A percentile compares a stretch with the other conserved stretches of the same genome.
Evolutionary conservation across 92 coral and sea anemone genomes (phyloP).

Genomic region (Zoanthus sociatus): DNA sequence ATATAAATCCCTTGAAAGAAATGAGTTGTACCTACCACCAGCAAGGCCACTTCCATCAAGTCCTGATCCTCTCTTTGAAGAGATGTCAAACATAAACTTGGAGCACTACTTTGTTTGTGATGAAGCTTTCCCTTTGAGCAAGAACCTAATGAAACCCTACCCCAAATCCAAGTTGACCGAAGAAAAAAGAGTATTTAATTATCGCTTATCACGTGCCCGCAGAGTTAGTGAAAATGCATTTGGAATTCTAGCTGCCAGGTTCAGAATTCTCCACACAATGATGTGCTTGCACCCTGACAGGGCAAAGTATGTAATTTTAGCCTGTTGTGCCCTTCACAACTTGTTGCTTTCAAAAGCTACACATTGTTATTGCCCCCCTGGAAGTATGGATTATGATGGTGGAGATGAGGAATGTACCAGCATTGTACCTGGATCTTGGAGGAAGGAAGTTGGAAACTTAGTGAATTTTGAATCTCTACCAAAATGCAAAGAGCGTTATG

Average conservation of each 20-base stretch:
- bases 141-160: slow-evolving; percentile 31
- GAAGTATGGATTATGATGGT: neutral
- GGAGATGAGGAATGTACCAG: slow-evolving; percentile 16
- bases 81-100: neutral
- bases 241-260: slow-evolving; percentile 48
- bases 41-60: neutral
- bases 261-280: neutral
- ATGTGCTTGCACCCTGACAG: slow-evolving; percentile 50
- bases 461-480: neutral
- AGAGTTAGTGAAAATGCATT: slow-evolving; percentile 66
- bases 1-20: slow-evolving; percentile 12
- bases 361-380: neutral
- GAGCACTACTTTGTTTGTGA: slow-evolving; percentile 3
- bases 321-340: too few relatives aligned
- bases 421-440: slow-evolving; percentile 43
- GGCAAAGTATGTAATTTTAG: slow-evolving; percentile 46
- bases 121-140: neutral
- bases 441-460: slow-evolving; percentile 4
- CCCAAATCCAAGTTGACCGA: slow-evolving; percentile 5
- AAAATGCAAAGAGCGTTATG: neutral
- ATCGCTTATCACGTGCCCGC: slow-evolving; percentile 51
- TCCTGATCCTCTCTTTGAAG: neutral
- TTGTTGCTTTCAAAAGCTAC: neutral
- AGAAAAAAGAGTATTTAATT: slow-evolving; percentile 49
- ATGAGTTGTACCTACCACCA: slow-evolving; percentile 25